A percentile compares a stretch with the other conserved stretches of the same genome.
Conservation (phyloP, 2,888 invertebrate species). For the Eupithecia abbreviata region DNA sequence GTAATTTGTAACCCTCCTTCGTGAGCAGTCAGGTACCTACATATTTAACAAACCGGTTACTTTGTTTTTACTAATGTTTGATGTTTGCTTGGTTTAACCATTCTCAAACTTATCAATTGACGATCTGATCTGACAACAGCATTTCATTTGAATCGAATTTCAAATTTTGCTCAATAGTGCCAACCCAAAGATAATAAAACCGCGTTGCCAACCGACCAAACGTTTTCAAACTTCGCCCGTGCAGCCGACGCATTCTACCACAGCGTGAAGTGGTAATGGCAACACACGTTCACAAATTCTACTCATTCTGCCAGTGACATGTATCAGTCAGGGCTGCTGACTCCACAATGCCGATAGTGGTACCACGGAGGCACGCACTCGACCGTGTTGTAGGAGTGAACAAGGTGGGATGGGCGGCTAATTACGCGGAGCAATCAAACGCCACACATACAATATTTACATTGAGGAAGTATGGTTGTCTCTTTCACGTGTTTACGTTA, state of each 20-base stretch:
- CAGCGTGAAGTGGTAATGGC: neutral
- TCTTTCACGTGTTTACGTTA: conserved; percentile 12
- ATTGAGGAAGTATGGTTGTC: conserved; percentile 20
- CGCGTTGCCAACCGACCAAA: neutral
- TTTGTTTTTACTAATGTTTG: no score
- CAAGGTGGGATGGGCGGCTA: conserved; percentile 23
- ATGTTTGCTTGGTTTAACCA: neutral
- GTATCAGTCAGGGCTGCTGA: conserved; percentile 16
- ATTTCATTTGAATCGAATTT: neutral
- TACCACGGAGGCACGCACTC: conserved; percentile 15
- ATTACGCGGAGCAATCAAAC: conserved; percentile 33
- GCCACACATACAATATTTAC: conserved; percentile 23
- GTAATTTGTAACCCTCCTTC: neutral
- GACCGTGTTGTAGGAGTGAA: conserved; percentile 30
- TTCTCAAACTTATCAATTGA: neutral
- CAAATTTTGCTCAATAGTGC: no score
- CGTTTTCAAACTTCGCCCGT: neutral
- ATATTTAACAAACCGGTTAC: neutral
- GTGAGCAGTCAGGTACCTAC: neutral
- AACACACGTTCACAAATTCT: neutral
- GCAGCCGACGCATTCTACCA: conserved; percentile 1
- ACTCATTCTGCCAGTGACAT: conserved; percentile 8
- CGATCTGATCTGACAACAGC: neutral
- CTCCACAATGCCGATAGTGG: conserved; percentile 16
- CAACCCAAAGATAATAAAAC: no score